Evolutionary conservation across 2,888 invertebrate genomes (phyloP).

Genomic region (Dinocampus coccinellae): DNA sequence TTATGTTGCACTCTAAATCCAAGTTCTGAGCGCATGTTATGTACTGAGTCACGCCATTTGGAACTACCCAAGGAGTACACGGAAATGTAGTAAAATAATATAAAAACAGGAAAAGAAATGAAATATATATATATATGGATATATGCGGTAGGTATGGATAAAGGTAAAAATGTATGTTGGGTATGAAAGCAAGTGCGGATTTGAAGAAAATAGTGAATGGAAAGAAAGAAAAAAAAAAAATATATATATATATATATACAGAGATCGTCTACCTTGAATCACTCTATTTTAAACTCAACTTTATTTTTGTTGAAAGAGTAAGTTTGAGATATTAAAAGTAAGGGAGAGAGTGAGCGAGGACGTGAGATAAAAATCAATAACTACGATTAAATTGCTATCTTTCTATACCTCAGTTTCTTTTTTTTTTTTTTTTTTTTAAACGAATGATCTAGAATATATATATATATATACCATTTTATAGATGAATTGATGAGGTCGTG

Average conservation of each 20-base stretch:
- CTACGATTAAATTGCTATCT: not conserved
- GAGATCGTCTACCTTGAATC: not conserved
- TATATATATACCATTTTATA: not conserved
- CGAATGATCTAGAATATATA: not conserved
- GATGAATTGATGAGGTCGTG: not conserved
- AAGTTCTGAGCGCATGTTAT: conserved; percentile 13
- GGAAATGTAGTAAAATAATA: not conserved
- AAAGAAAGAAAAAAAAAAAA: not conserved
- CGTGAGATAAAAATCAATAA: not conserved
- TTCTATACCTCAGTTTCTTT: not conserved
- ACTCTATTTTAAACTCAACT: not conserved
- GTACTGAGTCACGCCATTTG: conserved; percentile 17
- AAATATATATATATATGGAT: not conserved
- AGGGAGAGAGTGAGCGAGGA: too few species aligned
- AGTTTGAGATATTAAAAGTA: not conserved
- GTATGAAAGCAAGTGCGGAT: not conserved
- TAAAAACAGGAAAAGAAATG: not conserved
- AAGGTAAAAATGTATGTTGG: not conserved
- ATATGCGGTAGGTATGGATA: not conserved
- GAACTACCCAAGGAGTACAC: conserved; percentile 8
- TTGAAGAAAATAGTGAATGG: not conserved
- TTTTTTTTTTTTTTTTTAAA: not conserved
- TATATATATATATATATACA: too few species aligned
- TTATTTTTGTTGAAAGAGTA: not conserved
- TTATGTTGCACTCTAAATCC: conserved; percentile 11